phyloP scores from a whole-genome alignment of 2,113 vertebrate genomes.

The Phylloscopus trochiloides region DNA sequence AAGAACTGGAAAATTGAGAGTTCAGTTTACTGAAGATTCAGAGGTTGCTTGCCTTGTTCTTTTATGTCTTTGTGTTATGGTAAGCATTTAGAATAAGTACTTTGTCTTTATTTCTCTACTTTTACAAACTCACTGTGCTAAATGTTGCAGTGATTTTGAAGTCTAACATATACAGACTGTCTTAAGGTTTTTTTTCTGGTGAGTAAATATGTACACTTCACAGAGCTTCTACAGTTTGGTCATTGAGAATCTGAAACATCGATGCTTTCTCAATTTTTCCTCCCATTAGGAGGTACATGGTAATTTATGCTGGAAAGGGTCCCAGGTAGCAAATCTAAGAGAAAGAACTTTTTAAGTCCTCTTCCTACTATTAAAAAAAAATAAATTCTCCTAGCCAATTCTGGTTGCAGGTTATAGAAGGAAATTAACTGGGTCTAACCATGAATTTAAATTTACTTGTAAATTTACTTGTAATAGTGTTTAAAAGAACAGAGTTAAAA shows the following conservation, averaged over 20 bases:
- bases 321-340: not conserved
- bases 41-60: not conserved
- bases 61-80: not conserved
- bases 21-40: not conserved
- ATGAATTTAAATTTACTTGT: not conserved
- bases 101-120: not conserved
- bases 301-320: not conserved
- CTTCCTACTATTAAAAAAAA: not conserved
- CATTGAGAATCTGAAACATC: not conserved
- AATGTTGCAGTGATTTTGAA: not conserved
- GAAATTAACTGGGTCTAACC: not conserved
- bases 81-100: not conserved
- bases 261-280: not conserved
- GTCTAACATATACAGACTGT: not conserved
- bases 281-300: fast-evolving
- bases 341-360: not conserved
- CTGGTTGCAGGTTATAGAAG: not conserved
- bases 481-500: not conserved
- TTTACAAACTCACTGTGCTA: not conserved
- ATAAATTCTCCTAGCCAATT: not conserved
- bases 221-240: not conserved
- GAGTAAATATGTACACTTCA: not conserved
- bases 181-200: not conserved
- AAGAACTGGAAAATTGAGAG: not conserved
- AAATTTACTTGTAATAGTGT: not conserved